A percentile compares a stretch with the other conserved stretches of the same genome.
These are phyloP conservation scores for Brevimyrus niger DNA, from an alignment of 2,113 vertebrate genomes.

Conservation along the genomic window DNA sequence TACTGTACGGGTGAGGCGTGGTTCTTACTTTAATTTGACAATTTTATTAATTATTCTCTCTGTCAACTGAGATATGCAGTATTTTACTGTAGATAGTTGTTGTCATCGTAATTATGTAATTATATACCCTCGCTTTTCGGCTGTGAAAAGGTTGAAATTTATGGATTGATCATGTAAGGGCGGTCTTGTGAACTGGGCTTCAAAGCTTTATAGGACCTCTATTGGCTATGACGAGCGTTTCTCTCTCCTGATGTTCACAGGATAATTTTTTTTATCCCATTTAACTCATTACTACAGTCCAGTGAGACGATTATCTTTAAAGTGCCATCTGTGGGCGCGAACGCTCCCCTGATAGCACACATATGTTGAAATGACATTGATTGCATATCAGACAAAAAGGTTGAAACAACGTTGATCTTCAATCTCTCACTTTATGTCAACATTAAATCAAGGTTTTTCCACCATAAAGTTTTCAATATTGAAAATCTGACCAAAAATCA, in stretches of 20 bases:
- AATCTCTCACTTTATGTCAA: too few species aligned
- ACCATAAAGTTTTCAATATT: too few species aligned
- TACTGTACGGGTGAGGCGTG: not conserved
- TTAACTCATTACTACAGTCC: not conserved
- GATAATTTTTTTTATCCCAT: not conserved
- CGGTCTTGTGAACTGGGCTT: not conserved
- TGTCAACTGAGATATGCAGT: not conserved
- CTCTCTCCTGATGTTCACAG: not conserved
- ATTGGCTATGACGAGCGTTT: not conserved
- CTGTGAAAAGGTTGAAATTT: not conserved
- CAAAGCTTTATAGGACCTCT: not conserved
- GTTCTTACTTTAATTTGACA: not conserved
- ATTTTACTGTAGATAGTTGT: not conserved
- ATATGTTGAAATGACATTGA: too few species aligned
- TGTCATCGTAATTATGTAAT: not conserved
- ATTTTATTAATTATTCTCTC: not conserved
- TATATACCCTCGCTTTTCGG: not conserved
- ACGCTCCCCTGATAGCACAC: not conserved
- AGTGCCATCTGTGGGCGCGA: not conserved
- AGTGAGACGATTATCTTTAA: not conserved
- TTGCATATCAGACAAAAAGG: too few species aligned
- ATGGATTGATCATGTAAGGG: not conserved
- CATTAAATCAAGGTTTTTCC: too few species aligned
- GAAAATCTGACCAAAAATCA: too few species aligned
- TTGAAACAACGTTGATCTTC: too few species aligned